phyloP scores from a whole-genome alignment of 2,888 invertebrate genomes.

The Mycalesis mineus region DNA sequence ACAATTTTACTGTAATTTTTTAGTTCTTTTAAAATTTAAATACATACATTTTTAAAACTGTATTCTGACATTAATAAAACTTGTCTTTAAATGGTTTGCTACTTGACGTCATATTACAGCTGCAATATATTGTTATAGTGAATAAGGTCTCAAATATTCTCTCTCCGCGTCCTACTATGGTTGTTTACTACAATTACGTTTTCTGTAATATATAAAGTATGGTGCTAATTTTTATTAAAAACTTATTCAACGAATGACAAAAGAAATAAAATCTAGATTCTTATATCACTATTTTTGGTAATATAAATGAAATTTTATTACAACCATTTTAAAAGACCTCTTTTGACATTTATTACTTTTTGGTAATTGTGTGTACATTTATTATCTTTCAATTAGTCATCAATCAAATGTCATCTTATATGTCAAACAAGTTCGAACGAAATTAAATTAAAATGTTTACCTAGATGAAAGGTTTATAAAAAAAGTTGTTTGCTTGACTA shows the following conservation, averaged over 20 bases:
- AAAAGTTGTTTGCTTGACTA: too few relatives aligned
- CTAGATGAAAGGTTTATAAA: too few relatives aligned
- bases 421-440: too few relatives aligned
- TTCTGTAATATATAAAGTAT: constrained; percentile 3
- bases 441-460: too few relatives aligned
- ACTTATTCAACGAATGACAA: constrained; percentile 8
- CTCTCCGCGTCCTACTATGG: constrained; percentile 6
- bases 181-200: not conserved
- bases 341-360: not conserved
- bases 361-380: too few relatives aligned
- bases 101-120: not conserved
- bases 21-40: too few relatives aligned
- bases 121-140: not conserved
- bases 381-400: too few relatives aligned
- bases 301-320: not conserved
- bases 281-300: constrained; percentile 8
- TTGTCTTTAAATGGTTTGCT: too few relatives aligned
- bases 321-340: not conserved
- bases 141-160: not conserved
- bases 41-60: too few relatives aligned
- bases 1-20: not conserved
- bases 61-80: too few relatives aligned
- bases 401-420: too few relatives aligned
- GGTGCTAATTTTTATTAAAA: constrained; percentile 23
- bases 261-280: not conserved